phyloP scores from a whole-genome alignment of 2,888 invertebrate species.

The Mechanitis messenoides region DNA sequence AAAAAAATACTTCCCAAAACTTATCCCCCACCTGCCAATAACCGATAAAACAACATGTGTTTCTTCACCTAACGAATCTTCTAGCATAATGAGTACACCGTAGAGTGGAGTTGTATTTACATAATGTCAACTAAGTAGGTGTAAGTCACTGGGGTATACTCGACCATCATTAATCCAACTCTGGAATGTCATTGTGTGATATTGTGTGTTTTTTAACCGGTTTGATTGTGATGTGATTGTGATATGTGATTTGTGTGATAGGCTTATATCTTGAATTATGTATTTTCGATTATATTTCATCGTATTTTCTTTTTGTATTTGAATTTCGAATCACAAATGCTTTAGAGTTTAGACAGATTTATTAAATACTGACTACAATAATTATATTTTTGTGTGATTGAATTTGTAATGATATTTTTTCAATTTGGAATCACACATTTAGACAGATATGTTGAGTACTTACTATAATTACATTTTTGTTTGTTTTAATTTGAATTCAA shows the following conservation, averaged over 20 bases:
- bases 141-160: constrained; percentile 58
- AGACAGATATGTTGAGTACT: no score
- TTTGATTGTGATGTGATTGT: constrained; percentile 47
- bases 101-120: constrained; percentile 73
- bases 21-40: constrained; percentile 41
- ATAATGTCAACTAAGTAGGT: constrained; percentile 76
- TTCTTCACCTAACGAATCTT: constrained; percentile 77
- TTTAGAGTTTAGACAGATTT: no score
- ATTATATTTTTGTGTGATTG: no score
- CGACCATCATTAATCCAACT: constrained; percentile 70
- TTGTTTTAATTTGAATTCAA: no score
- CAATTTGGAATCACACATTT: no score
- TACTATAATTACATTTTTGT: no score
- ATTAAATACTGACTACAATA: no score
- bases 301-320: no score
- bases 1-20: constrained; percentile 28
- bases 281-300: not conserved
- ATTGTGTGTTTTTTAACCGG: constrained; percentile 61
- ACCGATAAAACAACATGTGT: constrained; percentile 75
- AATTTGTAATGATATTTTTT: no score
- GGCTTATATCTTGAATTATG: not conserved
- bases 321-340: not conserved
- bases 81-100: constrained; percentile 72
- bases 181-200: constrained; percentile 69
- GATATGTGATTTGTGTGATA: constrained; percentile 26